A percentile compares a stretch with the other conserved stretches of the same genome.
These are phyloP conservation scores for Catharus bicknelli DNA, from an alignment of 2,113 vertebrate genomes.

Conservation along the genomic window DNA sequence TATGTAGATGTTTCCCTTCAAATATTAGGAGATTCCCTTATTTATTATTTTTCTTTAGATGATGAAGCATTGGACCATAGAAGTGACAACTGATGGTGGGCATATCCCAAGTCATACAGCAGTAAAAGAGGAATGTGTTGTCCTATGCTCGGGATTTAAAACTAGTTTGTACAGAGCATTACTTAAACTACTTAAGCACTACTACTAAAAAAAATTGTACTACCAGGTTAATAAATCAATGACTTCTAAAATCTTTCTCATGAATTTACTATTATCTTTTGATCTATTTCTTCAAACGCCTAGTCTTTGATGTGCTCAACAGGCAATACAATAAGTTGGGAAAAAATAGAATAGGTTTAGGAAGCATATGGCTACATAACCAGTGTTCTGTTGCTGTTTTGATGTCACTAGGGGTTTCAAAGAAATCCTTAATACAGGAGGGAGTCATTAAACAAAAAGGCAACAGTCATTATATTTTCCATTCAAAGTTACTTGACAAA, in stretches of 20 bases:
- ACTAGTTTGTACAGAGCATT: neutral
- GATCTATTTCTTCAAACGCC: neutral
- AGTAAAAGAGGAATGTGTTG: neutral
- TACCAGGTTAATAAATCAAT: neutral
- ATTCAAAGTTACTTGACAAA: neutral
- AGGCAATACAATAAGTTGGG: neutral
- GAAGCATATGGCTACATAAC: neutral
- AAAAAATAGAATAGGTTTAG: neutral
- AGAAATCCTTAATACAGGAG: neutral
- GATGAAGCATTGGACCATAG: neutral
- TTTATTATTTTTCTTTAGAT: neutral
- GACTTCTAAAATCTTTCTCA: neutral
- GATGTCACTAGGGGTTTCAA: neutral
- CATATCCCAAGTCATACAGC: neutral
- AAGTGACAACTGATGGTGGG: neutral
- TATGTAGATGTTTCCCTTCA: neutral
- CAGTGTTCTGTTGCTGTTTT: neutral
- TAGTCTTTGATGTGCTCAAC: neutral
- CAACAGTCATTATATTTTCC: neutral
- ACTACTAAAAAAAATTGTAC: neutral
- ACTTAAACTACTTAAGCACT: neutral
- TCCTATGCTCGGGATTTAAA: neutral
- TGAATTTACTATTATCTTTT: neutral
- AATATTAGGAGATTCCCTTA: fast-evolving
- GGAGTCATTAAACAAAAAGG: neutral